A percentile compares a stretch with the other conserved stretches of the same genome.
Conservation (phyloP, 2,888 invertebrate genomes). For the Hyalella azteca region DNA sequence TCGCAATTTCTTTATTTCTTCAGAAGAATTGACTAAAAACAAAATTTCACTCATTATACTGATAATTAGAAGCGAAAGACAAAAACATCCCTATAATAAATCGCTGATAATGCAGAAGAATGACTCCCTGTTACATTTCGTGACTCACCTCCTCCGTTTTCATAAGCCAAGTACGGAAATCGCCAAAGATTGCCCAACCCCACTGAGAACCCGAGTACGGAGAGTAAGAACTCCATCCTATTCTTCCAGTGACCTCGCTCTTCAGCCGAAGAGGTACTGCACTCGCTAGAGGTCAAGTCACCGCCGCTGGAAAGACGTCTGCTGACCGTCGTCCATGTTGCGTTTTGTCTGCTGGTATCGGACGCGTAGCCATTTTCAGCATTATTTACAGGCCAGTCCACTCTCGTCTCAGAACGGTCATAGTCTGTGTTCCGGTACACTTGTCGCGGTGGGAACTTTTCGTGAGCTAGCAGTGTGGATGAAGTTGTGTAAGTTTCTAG, state of each 20-base stretch:
- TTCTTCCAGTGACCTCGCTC: conserved; percentile 64
- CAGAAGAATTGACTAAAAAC: too few relatives aligned
- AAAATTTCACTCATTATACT: too few relatives aligned
- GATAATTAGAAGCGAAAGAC: too few relatives aligned
- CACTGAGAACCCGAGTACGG: conserved; percentile 62
- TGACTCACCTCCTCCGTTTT: conserved; percentile 61
- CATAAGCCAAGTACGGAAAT: conserved; percentile 61
- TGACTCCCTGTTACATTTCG: too few relatives aligned
- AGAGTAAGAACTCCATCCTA: conserved; percentile 62
- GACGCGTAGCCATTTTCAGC: conserved; percentile 16
- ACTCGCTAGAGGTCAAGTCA: not conserved
- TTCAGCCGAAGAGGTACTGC: not conserved
- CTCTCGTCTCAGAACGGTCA: too few relatives aligned
- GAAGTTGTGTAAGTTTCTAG: not conserved
- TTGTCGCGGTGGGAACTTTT: not conserved
- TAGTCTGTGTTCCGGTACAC: not conserved
- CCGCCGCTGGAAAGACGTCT: not conserved
- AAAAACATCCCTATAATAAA: too few relatives aligned
- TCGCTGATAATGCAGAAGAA: too few relatives aligned
- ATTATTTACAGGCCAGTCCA: not conserved
- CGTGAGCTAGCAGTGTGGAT: not conserved
- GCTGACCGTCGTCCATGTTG: not conserved
- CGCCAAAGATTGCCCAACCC: conserved; percentile 61
- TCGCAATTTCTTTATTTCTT: too few relatives aligned
- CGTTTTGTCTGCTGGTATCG: not conserved